Evolutionary conservation across 2,113 vertebrate species (phyloP).

Genomic region (Etheostoma cragini): DNA sequence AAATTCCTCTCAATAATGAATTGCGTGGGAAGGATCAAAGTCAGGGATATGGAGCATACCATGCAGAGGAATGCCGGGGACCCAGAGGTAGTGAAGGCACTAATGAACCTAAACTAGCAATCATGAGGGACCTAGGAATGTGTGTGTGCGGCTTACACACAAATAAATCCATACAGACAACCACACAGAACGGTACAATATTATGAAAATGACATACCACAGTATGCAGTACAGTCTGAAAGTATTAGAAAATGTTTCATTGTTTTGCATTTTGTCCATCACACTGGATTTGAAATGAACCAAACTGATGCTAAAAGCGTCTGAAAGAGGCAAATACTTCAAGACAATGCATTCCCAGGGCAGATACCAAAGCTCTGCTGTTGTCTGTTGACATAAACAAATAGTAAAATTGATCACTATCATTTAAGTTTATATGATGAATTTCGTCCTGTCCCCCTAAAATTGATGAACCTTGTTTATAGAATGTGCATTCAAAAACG

Average conservation of each 20-base stretch:
- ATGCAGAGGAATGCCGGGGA: conserved; percentile 61
- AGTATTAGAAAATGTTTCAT: neutral
- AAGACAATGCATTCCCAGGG: neutral
- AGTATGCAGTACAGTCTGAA: neutral
- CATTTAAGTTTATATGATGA: neutral
- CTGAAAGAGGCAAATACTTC: neutral
- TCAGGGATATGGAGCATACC: conserved; percentile 65
- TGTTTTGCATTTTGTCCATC: conserved; percentile 4
- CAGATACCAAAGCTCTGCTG: neutral
- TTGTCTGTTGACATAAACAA: neutral
- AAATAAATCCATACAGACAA: conserved; percentile 30
- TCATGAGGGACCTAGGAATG: conserved; percentile 35
- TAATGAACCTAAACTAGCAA: conserved; percentile 70
- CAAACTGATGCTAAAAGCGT: neutral
- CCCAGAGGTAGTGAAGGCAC: conserved; percentile 47
- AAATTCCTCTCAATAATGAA: conserved; percentile 82
- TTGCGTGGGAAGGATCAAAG: conserved; percentile 78
- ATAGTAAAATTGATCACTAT: neutral
- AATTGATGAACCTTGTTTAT: neutral
- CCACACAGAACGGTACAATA: neutral
- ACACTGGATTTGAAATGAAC: neutral
- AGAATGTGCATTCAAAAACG: neutral
- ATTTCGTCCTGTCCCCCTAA: neutral
- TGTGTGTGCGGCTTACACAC: conserved; percentile 21
- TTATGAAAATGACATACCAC: neutral